phyloP scores from a whole-genome alignment of 2,113 vertebrate genomes.

The Clarias macrocephalus region DNA sequence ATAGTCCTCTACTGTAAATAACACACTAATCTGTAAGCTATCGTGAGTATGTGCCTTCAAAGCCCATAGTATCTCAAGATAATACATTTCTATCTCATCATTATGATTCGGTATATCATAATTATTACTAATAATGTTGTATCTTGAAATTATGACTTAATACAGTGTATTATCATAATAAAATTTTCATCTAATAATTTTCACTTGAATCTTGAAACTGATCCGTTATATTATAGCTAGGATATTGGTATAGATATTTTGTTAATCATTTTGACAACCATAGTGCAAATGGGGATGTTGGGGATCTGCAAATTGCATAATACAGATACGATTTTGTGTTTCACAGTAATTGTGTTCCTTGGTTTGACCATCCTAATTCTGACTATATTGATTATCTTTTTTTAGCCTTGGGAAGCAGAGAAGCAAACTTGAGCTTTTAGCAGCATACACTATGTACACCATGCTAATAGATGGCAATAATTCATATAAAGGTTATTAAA shows the following conservation, averaged over 20 bases:
- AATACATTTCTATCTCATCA: background rate
- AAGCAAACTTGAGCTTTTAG: background rate
- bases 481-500: background rate
- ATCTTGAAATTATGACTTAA: background rate
- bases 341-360: background rate
- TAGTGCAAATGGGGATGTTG: background rate
- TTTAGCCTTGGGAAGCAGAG: background rate
- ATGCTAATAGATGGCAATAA: conserved; percentile 5
- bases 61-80: background rate
- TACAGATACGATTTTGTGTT: background rate
- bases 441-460: background rate
- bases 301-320: background rate
- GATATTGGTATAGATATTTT: too few relatives aligned
- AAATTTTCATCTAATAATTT: background rate
- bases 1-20: background rate
- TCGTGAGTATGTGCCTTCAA: too few relatives aligned
- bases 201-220: background rate
- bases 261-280: too few relatives aligned
- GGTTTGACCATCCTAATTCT: background rate
- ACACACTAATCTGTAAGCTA: background rate
- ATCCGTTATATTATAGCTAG: too few relatives aligned
- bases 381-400: background rate
- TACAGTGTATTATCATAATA: background rate
- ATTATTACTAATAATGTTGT: background rate
- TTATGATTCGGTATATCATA: background rate